These are phyloP conservation scores for Fabriciana adippe DNA, from an alignment of 2,888 invertebrate genomes.

Conservation along the genomic window DNA sequence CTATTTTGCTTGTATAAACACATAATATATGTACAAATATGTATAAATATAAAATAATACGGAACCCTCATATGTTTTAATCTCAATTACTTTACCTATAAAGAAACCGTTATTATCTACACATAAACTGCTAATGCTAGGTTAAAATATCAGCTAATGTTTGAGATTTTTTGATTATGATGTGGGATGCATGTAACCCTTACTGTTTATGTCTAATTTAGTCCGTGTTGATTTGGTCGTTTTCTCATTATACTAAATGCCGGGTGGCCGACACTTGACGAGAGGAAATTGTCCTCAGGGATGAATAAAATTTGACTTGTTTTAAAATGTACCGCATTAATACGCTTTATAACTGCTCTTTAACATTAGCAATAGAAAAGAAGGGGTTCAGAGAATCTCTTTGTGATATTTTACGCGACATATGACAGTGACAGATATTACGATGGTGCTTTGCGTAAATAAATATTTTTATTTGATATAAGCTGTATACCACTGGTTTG, in stretches of 20 bases:
- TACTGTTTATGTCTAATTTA: slow-evolving; percentile 67
- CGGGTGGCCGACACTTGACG: slow-evolving; percentile 76
- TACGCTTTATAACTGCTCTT: slow-evolving; percentile 67
- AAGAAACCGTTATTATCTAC: too few relatives aligned
- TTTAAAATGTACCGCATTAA: slow-evolving; percentile 68
- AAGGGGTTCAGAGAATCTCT: slow-evolving; percentile 23
- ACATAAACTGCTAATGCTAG: too few relatives aligned
- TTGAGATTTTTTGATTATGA: too few relatives aligned
- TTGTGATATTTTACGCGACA: neutral
- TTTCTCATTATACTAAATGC: slow-evolving; percentile 73
- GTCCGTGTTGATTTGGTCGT: slow-evolving; percentile 72
- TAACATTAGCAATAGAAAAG: slow-evolving; percentile 41
- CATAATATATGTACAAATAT: too few relatives aligned
- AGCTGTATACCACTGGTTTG: too few relatives aligned
- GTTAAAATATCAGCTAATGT: too few relatives aligned
- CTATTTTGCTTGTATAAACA: too few relatives aligned
- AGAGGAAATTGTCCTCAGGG: slow-evolving; percentile 76
- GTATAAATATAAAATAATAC: too few relatives aligned
- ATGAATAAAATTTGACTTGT: slow-evolving; percentile 75
- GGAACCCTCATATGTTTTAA: too few relatives aligned
- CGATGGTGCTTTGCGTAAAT: neutral
- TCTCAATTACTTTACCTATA: too few relatives aligned
- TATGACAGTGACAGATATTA: neutral
- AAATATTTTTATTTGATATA: neutral
- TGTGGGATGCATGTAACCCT: slow-evolving; percentile 1